Evolutionary conservation across 2,113 vertebrate genomes (phyloP).

Genomic region (Scomber colias): DNA sequence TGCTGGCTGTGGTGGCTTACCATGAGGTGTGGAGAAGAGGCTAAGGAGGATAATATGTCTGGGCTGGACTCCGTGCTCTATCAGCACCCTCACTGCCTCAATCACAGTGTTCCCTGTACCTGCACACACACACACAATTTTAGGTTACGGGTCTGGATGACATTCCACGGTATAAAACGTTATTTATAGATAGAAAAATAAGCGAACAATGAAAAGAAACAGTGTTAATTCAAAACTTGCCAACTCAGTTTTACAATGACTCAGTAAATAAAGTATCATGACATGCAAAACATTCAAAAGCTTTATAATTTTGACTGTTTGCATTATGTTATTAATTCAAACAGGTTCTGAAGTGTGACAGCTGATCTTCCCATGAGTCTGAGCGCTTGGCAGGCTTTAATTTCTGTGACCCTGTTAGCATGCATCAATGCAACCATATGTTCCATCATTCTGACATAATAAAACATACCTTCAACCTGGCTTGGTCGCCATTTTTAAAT

Average conservation of each 20-base stretch:
- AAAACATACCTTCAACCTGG: conserved; percentile 51
- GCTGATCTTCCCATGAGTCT: conserved; percentile 13
- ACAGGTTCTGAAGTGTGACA: conserved; percentile 4
- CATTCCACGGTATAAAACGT: conserved; percentile 14
- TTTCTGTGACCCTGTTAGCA: conserved; percentile 38
- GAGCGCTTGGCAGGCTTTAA: conserved; percentile 37
- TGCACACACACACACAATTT: conserved; percentile 67
- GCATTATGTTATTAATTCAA: conserved; percentile 19
- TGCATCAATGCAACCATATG: conserved; percentile 39
- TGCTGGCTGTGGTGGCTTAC: conserved; percentile 77
- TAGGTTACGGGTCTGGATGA: background rate
- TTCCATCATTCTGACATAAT: conserved; percentile 52
- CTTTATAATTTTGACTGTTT: background rate
- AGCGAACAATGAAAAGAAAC: too few species aligned
- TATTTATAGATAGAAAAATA: background rate
- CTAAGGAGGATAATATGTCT: conserved; percentile 95
- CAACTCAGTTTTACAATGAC: conserved; percentile 8
- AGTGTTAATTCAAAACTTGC: background rate
- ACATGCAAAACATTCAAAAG: background rate
- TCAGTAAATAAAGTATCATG: background rate
- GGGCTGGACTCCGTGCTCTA: conserved; percentile 94
- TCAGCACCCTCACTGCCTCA: conserved; percentile 94
- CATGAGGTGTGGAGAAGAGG: conserved; percentile 96
- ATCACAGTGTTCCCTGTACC: conserved; percentile 97
- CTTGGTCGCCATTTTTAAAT: conserved; percentile 15